Conservation (phyloP, 1,140 invertebrate species). For the Odontomachus brunneus region DNA sequence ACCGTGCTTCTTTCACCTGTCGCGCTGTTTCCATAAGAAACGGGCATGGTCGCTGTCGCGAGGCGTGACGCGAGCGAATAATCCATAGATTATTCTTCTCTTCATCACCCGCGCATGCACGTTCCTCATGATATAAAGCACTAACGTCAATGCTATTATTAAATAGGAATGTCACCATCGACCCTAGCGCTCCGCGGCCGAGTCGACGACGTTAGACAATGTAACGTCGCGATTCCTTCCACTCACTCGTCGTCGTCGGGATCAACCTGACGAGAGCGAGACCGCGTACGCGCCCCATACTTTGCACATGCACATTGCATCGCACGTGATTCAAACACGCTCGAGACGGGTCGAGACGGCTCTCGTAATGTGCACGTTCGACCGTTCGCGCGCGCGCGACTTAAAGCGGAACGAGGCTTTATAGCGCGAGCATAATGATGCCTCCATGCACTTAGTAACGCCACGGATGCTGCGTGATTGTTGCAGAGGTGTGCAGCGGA, state of each 20-base stretch:
- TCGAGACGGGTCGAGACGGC: not conserved
- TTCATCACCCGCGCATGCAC: not conserved
- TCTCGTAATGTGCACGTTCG: slow-evolving; percentile 22
- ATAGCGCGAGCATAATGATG: slow-evolving; percentile 36
- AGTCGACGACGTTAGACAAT: too few relatives aligned
- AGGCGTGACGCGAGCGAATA: too few relatives aligned
- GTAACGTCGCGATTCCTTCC: not conserved
- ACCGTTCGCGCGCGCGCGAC: slow-evolving; percentile 10
- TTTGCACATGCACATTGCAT: slow-evolving; percentile 5
- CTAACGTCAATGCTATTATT: slow-evolving; percentile 47
- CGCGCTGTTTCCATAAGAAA: too few relatives aligned
- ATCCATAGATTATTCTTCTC: not conserved
- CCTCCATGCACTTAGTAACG: slow-evolving; percentile 41
- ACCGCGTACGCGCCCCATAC: too few relatives aligned
- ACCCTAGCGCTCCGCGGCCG: not conserved
- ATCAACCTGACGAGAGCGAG: not conserved
- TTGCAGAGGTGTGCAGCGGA: slow-evolving; percentile 94
- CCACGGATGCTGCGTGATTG: slow-evolving; percentile 54
- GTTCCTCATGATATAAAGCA: not conserved
- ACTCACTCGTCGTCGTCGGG: not conserved
- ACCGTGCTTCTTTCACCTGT: too few relatives aligned
- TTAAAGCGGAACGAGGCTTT: slow-evolving; percentile 44
- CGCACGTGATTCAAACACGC: not conserved
- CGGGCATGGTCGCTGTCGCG: not conserved
- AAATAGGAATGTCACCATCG: not conserved